A percentile compares a stretch with the other conserved stretches of the same genome.
Evolutionary conservation across 2,113 vertebrate species (phyloP).

Genomic region (Maccullochella peelii): DNA sequence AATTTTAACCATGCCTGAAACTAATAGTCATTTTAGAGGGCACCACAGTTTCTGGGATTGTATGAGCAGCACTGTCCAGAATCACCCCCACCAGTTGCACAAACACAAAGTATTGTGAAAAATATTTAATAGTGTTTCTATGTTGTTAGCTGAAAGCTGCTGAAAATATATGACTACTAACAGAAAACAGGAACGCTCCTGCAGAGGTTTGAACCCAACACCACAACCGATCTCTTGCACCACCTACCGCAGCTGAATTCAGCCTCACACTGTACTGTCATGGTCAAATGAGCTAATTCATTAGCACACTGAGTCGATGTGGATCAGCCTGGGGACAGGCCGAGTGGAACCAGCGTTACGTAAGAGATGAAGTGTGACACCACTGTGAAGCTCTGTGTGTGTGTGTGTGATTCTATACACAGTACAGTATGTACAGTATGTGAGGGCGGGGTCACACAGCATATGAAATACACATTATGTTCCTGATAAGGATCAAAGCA

Average conservation of each 20-base stretch:
- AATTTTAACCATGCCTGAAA: no score
- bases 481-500: slow-evolving; percentile 76
- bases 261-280: neutral
- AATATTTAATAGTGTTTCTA: no score
- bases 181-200: neutral
- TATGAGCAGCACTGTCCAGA: no score
- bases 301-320: neutral
- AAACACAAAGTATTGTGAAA: no score
- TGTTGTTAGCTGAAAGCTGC: no score
- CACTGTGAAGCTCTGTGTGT: slow-evolving; percentile 13
- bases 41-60: no score
- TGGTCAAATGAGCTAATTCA: slow-evolving; percentile 5
- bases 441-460: slow-evolving; percentile 55
- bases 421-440: slow-evolving; percentile 8
- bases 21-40: no score
- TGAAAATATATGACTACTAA: no score
- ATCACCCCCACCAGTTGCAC: no score
- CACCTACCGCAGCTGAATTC: neutral
- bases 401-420: slow-evolving; percentile 1
- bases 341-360: neutral
- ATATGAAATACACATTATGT: slow-evolving; percentile 77
- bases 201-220: neutral
- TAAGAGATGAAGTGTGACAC: slow-evolving; percentile 18
- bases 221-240: neutral
- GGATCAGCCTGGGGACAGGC: neutral